phyloP scores from a whole-genome alignment of 2,888 invertebrate genomes.

The Ischnura elegans region DNA sequence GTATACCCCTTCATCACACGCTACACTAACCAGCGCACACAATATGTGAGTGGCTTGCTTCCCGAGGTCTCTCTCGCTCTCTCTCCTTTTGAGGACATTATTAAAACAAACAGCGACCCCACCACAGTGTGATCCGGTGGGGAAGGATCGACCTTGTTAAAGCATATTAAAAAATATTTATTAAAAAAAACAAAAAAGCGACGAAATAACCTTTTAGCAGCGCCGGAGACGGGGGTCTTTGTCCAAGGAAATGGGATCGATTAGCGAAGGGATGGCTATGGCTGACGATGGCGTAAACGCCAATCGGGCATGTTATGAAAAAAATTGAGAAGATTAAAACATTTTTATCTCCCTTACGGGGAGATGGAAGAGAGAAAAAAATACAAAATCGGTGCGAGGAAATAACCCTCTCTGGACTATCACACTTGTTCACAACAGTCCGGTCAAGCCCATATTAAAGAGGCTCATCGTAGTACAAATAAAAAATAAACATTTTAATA shows the following conservation, averaged over 20 bases:
- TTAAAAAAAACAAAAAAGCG: no score
- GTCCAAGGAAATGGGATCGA: not conserved
- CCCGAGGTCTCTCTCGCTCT: not conserved
- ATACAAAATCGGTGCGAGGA: no score
- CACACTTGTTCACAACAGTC: no score
- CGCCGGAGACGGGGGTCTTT: not conserved
- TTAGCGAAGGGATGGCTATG: not conserved
- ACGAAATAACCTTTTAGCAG: not conserved
- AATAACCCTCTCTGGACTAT: no score
- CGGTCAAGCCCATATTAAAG: no score
- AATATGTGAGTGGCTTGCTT: no score
- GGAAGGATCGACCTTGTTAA: not conserved
- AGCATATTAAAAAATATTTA: no score
- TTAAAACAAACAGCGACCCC: slow-evolving; percentile 10
- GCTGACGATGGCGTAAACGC: not conserved
- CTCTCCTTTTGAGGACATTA: not conserved
- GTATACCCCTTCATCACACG: not conserved
- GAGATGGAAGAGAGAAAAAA: not conserved
- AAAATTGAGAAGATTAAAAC: no score
- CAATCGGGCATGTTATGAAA: no score
- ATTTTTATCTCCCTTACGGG: not conserved
- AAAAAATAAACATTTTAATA: no score
- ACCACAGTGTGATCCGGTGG: not conserved
- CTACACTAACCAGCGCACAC: not conserved
- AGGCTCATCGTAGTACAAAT: no score